These are phyloP conservation scores for Cladorhizidae sp. DNA, from an alignment of 37 sponge, comb jelly and placozoan species.

Conservation along the genomic window DNA sequence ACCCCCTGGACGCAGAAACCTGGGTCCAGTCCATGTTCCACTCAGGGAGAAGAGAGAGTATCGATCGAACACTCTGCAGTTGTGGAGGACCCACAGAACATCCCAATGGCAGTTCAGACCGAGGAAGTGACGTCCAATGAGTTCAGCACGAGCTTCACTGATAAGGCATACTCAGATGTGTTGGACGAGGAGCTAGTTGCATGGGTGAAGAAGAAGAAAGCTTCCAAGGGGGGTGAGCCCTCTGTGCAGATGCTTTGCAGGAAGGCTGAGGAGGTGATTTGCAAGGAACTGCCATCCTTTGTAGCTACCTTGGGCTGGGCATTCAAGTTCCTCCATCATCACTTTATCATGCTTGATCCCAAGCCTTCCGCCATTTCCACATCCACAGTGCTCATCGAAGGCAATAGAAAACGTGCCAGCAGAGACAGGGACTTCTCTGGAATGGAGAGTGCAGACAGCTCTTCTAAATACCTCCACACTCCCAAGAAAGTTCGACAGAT, in stretches of 20 bases:
- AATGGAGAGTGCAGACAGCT: background rate
- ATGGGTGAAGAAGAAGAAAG: constrained; percentile 60
- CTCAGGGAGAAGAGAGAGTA: background rate
- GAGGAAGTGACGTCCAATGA: constrained; percentile 64
- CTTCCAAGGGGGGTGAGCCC: constrained; percentile 37
- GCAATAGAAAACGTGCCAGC: constrained; percentile 11
- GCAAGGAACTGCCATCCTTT: constrained; percentile 34
- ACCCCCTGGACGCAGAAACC: constrained; percentile 24
- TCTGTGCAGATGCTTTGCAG: constrained; percentile 41
- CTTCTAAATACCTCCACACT: constrained; percentile 11
- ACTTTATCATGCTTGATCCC: constrained; percentile 68
- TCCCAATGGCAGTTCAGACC: constrained; percentile 60
- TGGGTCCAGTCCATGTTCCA: background rate
- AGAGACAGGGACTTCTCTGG: background rate
- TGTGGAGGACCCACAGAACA: constrained; percentile 33
- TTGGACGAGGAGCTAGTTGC: constrained; percentile 36
- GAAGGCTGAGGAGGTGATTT: constrained; percentile 47
- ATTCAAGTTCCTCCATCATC: constrained; percentile 60
- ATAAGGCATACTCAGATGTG: constrained; percentile 36
- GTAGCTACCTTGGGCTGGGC: constrained; percentile 76
- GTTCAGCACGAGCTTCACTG: background rate
- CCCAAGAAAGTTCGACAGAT: constrained; percentile 42
- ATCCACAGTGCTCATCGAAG: background rate
- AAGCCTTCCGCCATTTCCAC: constrained; percentile 41
- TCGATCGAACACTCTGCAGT: background rate